phyloP scores from a whole-genome alignment of 1,140 invertebrate species.

The Cyphomyrmex costatus region DNA sequence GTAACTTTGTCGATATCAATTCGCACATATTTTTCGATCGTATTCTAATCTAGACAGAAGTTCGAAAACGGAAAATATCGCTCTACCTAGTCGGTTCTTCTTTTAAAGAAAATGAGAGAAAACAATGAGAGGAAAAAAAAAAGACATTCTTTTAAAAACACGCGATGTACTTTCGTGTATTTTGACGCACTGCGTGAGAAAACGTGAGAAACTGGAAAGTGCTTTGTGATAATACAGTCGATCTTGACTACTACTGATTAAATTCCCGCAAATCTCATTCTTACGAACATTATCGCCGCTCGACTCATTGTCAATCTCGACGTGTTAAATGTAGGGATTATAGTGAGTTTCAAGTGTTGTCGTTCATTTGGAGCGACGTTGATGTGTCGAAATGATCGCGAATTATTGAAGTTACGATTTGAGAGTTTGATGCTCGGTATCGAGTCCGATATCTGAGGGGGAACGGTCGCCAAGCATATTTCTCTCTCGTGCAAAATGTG shows the following conservation, averaged over 20 bases:
- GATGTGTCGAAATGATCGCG: conserved; percentile 1
- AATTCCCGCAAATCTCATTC: conserved; percentile 39
- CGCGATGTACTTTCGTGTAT: conserved; percentile 1
- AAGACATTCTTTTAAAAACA: conserved; percentile 19
- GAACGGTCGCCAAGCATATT: conserved; percentile 10
- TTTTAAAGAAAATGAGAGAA: conserved; percentile 56
- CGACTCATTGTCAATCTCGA: conserved; percentile 16
- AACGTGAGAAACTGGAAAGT: conserved; percentile 45
- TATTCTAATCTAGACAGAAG: conserved; percentile 79
- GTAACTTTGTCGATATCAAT: conserved; percentile 83
- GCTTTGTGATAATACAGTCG: conserved; percentile 62
- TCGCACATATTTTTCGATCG: conserved; percentile 85
- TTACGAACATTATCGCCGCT: conserved; percentile 16
- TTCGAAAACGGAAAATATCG: conserved; percentile 50
- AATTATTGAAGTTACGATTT: conserved; percentile 11
- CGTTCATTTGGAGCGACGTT: conserved; percentile 7
- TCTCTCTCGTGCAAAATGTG: conserved; percentile 1
- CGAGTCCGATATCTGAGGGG: not conserved
- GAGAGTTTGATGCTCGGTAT: not conserved
- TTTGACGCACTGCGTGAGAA: conserved; percentile 20
- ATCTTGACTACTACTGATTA: conserved; percentile 48
- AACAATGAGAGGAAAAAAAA: conserved; percentile 20
- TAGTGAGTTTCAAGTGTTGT: conserved; percentile 12
- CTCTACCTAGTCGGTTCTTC: conserved; percentile 51
- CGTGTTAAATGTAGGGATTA: conserved; percentile 24